Evolutionary conservation across 2,888 invertebrate genomes (phyloP).

Genomic region (Apamea crenata): DNA sequence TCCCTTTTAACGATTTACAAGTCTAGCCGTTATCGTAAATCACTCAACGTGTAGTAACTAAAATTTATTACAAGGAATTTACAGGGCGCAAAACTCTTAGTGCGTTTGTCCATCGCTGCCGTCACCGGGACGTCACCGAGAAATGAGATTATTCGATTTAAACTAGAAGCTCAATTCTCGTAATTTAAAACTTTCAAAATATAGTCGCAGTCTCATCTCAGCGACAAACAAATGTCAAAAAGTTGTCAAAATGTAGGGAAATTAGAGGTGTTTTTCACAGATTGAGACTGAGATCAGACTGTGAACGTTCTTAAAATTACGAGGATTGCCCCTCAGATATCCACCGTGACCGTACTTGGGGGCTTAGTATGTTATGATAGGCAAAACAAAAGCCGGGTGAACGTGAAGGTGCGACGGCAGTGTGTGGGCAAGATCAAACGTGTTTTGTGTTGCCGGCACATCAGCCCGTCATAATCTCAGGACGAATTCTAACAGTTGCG

Average conservation of each 20-base stretch:
- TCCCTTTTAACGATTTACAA: conserved; percentile 28
- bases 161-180: too few relatives aligned
- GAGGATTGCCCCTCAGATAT: too few relatives aligned
- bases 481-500: not conserved
- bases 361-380: not conserved
- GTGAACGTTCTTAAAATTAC: too few relatives aligned
- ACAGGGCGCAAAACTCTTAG: conserved; percentile 4
- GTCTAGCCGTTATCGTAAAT: conserved; percentile 39
- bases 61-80: conserved; percentile 40
- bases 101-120: not conserved
- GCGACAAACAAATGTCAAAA: too few relatives aligned
- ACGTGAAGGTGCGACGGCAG: not conserved
- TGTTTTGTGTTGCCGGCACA: not conserved
- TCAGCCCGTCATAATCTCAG: not conserved
- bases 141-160: not conserved
- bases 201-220: too few relatives aligned
- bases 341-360: too few relatives aligned
- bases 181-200: too few relatives aligned
- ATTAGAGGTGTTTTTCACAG: too few relatives aligned
- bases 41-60: conserved; percentile 37
- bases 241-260: too few relatives aligned
- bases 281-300: too few relatives aligned
- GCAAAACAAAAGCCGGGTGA: not conserved
- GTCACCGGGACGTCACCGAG: not conserved
- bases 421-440: not conserved